Conservation (phyloP, 2,113 vertebrate species). For the Eleginops maclovinus region DNA sequence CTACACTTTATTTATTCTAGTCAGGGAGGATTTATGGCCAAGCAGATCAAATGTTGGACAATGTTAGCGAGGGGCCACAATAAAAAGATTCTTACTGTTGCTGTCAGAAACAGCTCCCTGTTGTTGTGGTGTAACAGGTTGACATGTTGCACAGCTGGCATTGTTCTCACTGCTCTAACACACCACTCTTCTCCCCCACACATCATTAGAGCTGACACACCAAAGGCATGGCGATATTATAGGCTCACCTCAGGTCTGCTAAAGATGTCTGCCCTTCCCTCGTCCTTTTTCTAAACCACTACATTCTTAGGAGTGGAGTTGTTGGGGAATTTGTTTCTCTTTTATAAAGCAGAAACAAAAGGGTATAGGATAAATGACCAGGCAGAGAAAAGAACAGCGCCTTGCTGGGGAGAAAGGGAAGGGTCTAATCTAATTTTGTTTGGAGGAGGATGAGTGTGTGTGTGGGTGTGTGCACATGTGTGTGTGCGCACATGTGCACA, state of each 20-base stretch:
- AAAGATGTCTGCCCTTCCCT: slow-evolving; percentile 72
- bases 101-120: slow-evolving; percentile 58
- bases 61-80: slow-evolving; percentile 67
- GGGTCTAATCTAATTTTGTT: slow-evolving; percentile 99
- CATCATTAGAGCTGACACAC: slow-evolving; percentile 75
- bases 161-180: slow-evolving; percentile 73
- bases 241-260: slow-evolving; percentile 71
- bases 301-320: slow-evolving; percentile 74
- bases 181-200: slow-evolving; percentile 46
- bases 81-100: slow-evolving; percentile 73
- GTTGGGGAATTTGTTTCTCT: slow-evolving; percentile 82
- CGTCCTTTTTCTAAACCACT: slow-evolving; percentile 64
- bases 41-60: slow-evolving; percentile 70
- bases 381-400: slow-evolving; percentile 96
- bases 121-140: slow-evolving; percentile 73
- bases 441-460: slow-evolving; percentile 86
- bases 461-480: slow-evolving; percentile 38
- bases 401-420: slow-evolving; percentile 87
- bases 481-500: slow-evolving; percentile 79
- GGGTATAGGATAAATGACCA: slow-evolving; percentile 79
- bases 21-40: slow-evolving; percentile 57
- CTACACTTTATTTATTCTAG: slow-evolving; percentile 60
- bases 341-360: slow-evolving; percentile 80
- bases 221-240: slow-evolving; percentile 64
- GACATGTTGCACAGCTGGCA: slow-evolving; percentile 79